These are phyloP conservation scores for Eupithecia abbreviata DNA, from an alignment of 2,888 invertebrate genomes.

Conservation along the genomic window DNA sequence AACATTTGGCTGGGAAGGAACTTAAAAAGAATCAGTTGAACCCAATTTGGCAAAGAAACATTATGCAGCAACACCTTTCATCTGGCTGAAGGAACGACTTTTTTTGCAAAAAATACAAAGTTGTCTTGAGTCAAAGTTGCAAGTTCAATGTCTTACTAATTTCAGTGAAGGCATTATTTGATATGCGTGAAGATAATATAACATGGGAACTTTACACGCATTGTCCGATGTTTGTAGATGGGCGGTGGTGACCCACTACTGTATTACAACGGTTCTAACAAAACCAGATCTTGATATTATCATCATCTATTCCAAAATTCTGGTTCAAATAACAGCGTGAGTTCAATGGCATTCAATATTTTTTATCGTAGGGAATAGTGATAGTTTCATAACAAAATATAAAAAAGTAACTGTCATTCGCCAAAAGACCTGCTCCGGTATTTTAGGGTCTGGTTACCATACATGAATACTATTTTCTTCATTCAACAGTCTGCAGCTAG, in stretches of 20 bases:
- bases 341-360: background rate
- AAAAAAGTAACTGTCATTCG: too few species aligned
- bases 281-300: constrained; percentile 51
- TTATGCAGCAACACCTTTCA: background rate
- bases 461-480: too few species aligned
- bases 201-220: constrained; percentile 42
- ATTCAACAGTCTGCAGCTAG: too few species aligned
- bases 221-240: constrained; percentile 55
- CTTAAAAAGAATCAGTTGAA: background rate
- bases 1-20: background rate
- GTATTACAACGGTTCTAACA: constrained; percentile 63
- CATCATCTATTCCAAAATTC: constrained; percentile 50
- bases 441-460: too few species aligned
- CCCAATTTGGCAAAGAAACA: background rate
- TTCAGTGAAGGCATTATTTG: constrained; percentile 25
- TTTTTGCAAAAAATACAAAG: background rate
- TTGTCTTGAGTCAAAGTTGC: background rate
- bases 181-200: constrained; percentile 41
- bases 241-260: constrained; percentile 50
- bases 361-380: background rate
- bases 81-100: background rate
- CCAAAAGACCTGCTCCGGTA: too few species aligned
- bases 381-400: too few species aligned
- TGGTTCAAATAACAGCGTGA: constrained; percentile 42
- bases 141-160: constrained; percentile 33